Base-by-base conservation (phyloP, 2,888 invertebrate genomes). In the Myopa testacea region DNA sequence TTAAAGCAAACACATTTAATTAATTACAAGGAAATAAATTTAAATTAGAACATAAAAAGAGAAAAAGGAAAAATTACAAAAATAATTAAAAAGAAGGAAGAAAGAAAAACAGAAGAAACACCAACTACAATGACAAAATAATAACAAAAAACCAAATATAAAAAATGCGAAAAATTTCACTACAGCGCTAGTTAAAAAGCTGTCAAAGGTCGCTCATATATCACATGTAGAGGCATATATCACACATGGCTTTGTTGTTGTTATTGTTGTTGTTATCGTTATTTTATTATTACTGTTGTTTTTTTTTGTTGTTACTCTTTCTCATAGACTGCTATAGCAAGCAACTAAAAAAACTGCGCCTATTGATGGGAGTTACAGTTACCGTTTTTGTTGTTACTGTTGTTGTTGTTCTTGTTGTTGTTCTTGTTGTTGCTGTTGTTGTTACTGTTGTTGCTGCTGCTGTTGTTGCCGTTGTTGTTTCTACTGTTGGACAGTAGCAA, bases 151-250 rank as follows among this genome's bases (percentile, higher is more conserved):
- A 58, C 16, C 65, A 60, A 50, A 68, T 19, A 12, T 16, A 45
- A 58, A 62, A 60, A 52, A 16, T 26, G 10, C 10, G 34, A n/a
- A 50, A 52, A 65, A 75, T 19, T 62, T 78, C 76, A 62, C 74
- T 79, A 76, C 77, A 78, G 76, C 77, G 45, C 45, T 45, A 8
- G 45, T 82, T 80, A 80, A 81, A 79, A 75, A 79, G 77, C 81
- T 82, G 82, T 81, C 82, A 82, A 81, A 82, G 80, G 80, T 82
- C 77, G 80, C 80, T 79, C 80, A 81, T 82, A 82, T 82, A 82
- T 67, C 50, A 38, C 45, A 45, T 75, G 68, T 68, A 77, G 72
- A 65, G 76, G 78, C 80, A 81, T 82, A 82, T 82, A 82, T 67
- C 50, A 38, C 45, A 45, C 45, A 45, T 10, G 45, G 45, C 6